These are phyloP conservation scores for Styela plicata DNA, from an alignment of 23 tunicate genomes.

Conservation along the genomic window DNA sequence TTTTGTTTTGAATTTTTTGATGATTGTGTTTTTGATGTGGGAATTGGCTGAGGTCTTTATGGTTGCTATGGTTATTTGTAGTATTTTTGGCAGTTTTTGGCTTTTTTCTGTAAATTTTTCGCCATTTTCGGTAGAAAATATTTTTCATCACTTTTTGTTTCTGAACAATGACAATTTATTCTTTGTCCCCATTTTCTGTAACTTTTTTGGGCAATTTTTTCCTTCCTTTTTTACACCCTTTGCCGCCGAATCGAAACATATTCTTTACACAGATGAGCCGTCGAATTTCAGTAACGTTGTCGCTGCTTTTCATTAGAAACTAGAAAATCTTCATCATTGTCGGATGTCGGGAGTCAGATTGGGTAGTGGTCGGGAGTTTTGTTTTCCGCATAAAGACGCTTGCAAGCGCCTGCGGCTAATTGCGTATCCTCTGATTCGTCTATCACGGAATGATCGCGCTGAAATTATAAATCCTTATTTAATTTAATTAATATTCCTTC, in stretches of 20 bases:
- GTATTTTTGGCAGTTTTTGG: neutral
- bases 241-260: neutral
- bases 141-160: neutral
- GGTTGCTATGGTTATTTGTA: neutral
- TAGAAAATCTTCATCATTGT: neutral
- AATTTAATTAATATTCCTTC: too few relatives aligned
- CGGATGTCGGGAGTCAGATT: slow-evolving; percentile 25
- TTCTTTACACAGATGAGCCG: slow-evolving; percentile 11
- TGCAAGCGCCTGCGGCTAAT: slow-evolving; percentile 81
- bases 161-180: neutral
- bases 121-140: neutral
- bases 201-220: neutral
- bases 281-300: slow-evolving; percentile 20
- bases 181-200: neutral
- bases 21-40: neutral
- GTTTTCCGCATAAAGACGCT: slow-evolving; percentile 60
- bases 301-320: slow-evolving; percentile 16
- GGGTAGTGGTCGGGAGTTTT: neutral
- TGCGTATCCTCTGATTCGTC: slow-evolving; percentile 61
- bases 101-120: too few relatives aligned
- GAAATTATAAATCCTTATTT: too few relatives aligned
- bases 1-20: neutral
- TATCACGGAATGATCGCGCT: slow-evolving; percentile 27
- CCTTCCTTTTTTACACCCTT: neutral
- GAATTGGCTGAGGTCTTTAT: neutral